These are phyloP conservation scores for Corticium candelabrum DNA, from an alignment of 37 sponge, comb jelly and placozoan species.

Conservation along the genomic window DNA sequence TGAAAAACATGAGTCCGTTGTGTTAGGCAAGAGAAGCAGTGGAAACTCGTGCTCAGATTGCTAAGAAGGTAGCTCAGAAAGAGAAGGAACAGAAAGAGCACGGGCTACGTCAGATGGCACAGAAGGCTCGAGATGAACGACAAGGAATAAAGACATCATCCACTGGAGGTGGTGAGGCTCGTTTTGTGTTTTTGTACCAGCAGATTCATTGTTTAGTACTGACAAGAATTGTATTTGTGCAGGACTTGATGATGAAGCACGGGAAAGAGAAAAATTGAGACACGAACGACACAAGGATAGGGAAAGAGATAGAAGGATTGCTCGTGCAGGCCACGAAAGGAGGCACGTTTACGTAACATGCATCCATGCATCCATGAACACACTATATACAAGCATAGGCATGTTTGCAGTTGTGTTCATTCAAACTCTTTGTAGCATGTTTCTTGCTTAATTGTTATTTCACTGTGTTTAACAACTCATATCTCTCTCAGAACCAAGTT, in stretches of 20 bases:
- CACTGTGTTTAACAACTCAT: too few relatives aligned
- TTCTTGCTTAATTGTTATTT: too few relatives aligned
- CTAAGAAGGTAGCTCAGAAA: conserved; percentile 81
- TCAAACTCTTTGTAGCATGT: too few relatives aligned
- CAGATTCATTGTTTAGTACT: not conserved
- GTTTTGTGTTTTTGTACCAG: conserved; percentile 1
- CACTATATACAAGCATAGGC: too few relatives aligned
- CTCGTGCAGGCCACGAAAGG: conserved; percentile 41
- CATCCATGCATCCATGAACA: too few relatives aligned
- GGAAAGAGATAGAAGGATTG: conserved; percentile 84
- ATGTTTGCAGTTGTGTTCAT: not conserved
- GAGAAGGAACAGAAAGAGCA: conserved; percentile 81
- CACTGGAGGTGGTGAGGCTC: not conserved
- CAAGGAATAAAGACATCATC: conserved; percentile 47
- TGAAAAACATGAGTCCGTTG: not conserved
- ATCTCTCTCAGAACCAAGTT: conserved; percentile 44
- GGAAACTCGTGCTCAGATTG: conserved; percentile 62
- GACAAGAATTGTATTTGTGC: not conserved
- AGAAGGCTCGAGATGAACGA: conserved; percentile 84
- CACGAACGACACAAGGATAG: conserved; percentile 96
- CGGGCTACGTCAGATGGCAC: conserved; percentile 69
- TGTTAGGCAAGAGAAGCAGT: conserved; percentile 83
- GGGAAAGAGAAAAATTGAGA: conserved; percentile 83
- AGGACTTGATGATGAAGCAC: conserved; percentile 13
- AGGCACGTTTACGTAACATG: too few relatives aligned